Evolutionary conservation across 2,113 vertebrate genomes (phyloP).

Genomic region (Sialia sialis): DNA sequence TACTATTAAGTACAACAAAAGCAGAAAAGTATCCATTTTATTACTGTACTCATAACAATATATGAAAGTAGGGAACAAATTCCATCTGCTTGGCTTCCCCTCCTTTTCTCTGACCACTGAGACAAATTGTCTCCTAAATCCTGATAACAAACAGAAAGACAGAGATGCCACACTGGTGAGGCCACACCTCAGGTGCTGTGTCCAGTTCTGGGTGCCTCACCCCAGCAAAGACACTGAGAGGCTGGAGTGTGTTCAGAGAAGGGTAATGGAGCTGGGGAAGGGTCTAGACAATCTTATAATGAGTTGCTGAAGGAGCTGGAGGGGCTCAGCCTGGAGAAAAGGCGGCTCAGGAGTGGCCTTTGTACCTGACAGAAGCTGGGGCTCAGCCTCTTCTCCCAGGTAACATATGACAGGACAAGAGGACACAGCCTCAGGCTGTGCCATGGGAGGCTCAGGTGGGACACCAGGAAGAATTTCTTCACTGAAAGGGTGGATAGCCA

Average conservation of each 20-base stretch:
- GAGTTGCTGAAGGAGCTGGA: not conserved
- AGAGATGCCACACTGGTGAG: not conserved
- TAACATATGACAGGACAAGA: not conserved
- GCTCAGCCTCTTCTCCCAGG: rapidly evolving
- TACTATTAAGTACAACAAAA: not conserved
- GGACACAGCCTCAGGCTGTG: not conserved
- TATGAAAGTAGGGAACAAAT: not conserved
- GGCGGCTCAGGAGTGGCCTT: not conserved
- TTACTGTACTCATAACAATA: not conserved
- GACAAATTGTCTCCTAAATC: not conserved
- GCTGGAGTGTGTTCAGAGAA: not conserved
- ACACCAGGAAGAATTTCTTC: not conserved
- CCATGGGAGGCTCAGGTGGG: not conserved
- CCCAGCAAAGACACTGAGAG: not conserved
- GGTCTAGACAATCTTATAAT: not conserved
- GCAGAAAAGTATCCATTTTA: not conserved
- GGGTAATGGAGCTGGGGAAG: not conserved
- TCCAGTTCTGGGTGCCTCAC: not conserved
- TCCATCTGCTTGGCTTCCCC: not conserved
- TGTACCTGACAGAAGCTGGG: not conserved
- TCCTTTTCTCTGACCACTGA: not conserved
- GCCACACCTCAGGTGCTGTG: not conserved
- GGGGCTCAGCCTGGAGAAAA: not conserved
- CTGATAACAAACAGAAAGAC: not conserved
- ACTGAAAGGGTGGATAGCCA: not conserved